Evolutionary conservation across 1,140 invertebrate genomes (phyloP).

Genomic region (Panagrolaimus sp.): DNA sequence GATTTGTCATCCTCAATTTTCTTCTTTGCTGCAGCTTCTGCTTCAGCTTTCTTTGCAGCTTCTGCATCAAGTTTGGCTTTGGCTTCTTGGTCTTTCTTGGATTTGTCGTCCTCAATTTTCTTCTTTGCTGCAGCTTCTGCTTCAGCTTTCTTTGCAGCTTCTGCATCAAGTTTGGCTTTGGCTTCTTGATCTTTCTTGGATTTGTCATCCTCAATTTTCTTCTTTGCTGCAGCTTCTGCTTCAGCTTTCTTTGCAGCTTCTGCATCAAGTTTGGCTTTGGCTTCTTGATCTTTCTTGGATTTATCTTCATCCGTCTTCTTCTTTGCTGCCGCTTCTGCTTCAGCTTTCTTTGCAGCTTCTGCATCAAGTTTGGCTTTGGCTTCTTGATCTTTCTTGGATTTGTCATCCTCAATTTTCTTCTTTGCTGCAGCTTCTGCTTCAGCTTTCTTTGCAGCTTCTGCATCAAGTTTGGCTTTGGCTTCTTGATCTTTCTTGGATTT

Average conservation of each 20-base stretch:
- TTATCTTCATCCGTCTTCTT: not conserved
- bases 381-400: too few species aligned
- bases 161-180: not conserved
- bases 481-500: not conserved
- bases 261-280: constrained; percentile 4
- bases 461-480: constrained; percentile 10
- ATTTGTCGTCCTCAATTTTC: too few species aligned
- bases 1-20: not conserved
- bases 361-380: constrained; percentile 1
- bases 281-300: not conserved
- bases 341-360: not conserved
- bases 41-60: not conserved
- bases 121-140: not conserved
- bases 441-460: not conserved
- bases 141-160: constrained; percentile 6
- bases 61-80: not conserved
- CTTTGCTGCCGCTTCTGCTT: too few species aligned
- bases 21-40: not conserved
- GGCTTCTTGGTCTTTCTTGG: constrained; percentile 1
- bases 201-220: constrained; percentile 10
- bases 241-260: constrained; percentile 5
- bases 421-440: not conserved
- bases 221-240: not conserved
- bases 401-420: not conserved
- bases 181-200: too few species aligned